A percentile compares a stretch with the other conserved stretches of the same genome.
These are phyloP conservation scores for Sicus ferrugineus DNA, from an alignment of 2,888 invertebrate species.

Conservation along the genomic window DNA sequence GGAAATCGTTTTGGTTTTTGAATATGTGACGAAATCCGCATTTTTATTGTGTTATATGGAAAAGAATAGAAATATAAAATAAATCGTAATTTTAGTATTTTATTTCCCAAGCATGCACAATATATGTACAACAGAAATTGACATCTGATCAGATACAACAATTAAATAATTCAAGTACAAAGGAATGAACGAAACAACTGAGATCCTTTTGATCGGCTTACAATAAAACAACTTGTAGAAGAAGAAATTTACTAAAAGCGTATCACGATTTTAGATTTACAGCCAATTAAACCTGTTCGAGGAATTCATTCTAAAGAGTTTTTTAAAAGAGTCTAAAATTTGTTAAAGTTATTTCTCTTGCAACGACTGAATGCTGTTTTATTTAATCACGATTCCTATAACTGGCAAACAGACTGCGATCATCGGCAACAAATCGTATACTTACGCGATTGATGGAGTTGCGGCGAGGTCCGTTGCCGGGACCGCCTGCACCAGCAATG, in stretches of 20 bases:
- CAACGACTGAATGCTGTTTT: not conserved
- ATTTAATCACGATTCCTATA: slow-evolving; percentile 64
- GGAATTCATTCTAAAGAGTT: slow-evolving; percentile 19
- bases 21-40: slow-evolving; percentile 26
- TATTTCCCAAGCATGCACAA: slow-evolving; percentile 43
- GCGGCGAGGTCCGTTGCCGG: slow-evolving; percentile 52
- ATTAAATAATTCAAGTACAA: slow-evolving; percentile 35
- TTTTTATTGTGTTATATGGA: slow-evolving; percentile 33
- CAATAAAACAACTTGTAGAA: slow-evolving; percentile 26
- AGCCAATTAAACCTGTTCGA: slow-evolving; percentile 31
- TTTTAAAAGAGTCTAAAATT: slow-evolving; percentile 21
- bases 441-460: slow-evolving; percentile 65
- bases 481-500: slow-evolving; percentile 52
- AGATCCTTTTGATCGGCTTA: slow-evolving; percentile 21
- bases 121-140: slow-evolving; percentile 28
- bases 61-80: slow-evolving; percentile 39
- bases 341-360: slow-evolving; percentile 11
- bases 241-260: slow-evolving; percentile 12
- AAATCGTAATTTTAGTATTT: slow-evolving; percentile 40
- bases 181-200: slow-evolving; percentile 31
- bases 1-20: not conserved
- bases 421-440: slow-evolving; percentile 64
- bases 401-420: slow-evolving; percentile 64
- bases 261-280: slow-evolving; percentile 46
- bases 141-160: slow-evolving; percentile 36